phyloP scores from a whole-genome alignment of 2,888 invertebrate genomes.

The Leptinotarsa haldemani region DNA sequence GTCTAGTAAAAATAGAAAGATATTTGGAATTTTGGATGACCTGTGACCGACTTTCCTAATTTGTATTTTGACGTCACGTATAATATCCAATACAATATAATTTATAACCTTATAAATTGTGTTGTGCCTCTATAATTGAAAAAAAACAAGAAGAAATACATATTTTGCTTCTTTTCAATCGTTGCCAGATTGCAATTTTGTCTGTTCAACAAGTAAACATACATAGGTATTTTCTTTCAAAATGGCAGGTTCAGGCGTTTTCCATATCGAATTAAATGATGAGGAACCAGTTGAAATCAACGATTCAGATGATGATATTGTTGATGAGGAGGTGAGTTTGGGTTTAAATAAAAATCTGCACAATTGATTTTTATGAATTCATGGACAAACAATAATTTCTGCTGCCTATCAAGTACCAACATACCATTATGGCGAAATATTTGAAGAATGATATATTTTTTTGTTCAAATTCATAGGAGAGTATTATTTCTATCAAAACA shows the following conservation, averaged over 20 bases:
- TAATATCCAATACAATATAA: not conserved
- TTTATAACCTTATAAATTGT: conserved; percentile 4
- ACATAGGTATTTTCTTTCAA: conserved; percentile 15
- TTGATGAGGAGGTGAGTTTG: conserved; percentile 84
- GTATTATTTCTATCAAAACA: too few species aligned
- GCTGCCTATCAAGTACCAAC: too few species aligned
- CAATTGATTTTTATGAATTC: too few species aligned
- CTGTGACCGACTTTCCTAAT: not conserved
- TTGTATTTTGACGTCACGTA: not conserved
- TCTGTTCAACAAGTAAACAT: conserved; percentile 35
- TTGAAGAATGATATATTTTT: too few species aligned
- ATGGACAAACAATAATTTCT: too few species aligned
- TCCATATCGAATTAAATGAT: conserved; percentile 91
- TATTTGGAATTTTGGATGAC: not conserved
- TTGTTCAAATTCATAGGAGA: too few species aligned
- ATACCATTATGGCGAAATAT: too few species aligned
- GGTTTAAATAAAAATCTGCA: too few species aligned
- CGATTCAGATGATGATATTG: conserved; percentile 86
- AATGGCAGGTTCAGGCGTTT: conserved; percentile 82
- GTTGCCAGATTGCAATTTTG: too few species aligned
- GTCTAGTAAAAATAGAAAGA: not conserved
- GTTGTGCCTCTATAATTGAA: not conserved
- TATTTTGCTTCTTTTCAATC: too few species aligned
- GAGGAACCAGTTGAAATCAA: conserved; percentile 73
- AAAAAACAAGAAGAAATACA: too few species aligned